Percentiles rank a stretch among this genome's conserved stretches.
Evolutionary conservation across 2,888 invertebrate species (phyloP).

Genomic region (Melanophora roralis): DNA sequence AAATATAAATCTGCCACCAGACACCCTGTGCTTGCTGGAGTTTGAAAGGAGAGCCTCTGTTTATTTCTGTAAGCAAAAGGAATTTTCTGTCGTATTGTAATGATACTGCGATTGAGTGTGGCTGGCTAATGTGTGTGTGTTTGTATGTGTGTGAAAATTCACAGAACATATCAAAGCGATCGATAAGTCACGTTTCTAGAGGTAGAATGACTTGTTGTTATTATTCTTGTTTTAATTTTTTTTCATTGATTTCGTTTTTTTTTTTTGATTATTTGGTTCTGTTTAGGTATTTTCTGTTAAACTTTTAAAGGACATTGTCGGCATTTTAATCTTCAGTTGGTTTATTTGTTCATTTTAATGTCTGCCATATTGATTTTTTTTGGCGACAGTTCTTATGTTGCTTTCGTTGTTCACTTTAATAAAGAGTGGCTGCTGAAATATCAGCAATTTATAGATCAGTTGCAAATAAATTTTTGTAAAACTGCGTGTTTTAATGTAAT

Average conservation of each 20-base stretch:
- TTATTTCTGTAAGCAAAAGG: conserved; percentile 27
- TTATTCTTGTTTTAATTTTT: conserved; percentile 60
- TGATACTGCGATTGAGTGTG: not conserved
- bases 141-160: conserved; percentile 72
- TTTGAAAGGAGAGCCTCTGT: not conserved
- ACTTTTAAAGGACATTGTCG: conserved; percentile 58
- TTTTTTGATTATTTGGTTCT: not conserved
- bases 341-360: conserved; percentile 62
- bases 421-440: conserved; percentile 49
- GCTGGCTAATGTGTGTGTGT: not conserved
- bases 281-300: not conserved
- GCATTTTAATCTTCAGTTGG: conserved; percentile 57
- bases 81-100: conserved; percentile 35
- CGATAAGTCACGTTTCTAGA: conserved; percentile 76
- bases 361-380: conserved; percentile 62
- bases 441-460: conserved; percentile 52
- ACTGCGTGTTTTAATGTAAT: conserved; percentile 31
- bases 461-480: conserved; percentile 33
- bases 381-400: conserved; percentile 49
- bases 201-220: conserved; percentile 62
- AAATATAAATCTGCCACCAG: too few species aligned
- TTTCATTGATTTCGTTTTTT: conserved; percentile 20
- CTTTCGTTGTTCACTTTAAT: conserved; percentile 18
- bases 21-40: not conserved
- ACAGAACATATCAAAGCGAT: conserved; percentile 77